Percentiles rank a stretch among this genome's conserved stretches.
Evolutionary conservation across 2,113 vertebrate species (phyloP).

Genomic region (Chelonoidis abingdonii): DNA sequence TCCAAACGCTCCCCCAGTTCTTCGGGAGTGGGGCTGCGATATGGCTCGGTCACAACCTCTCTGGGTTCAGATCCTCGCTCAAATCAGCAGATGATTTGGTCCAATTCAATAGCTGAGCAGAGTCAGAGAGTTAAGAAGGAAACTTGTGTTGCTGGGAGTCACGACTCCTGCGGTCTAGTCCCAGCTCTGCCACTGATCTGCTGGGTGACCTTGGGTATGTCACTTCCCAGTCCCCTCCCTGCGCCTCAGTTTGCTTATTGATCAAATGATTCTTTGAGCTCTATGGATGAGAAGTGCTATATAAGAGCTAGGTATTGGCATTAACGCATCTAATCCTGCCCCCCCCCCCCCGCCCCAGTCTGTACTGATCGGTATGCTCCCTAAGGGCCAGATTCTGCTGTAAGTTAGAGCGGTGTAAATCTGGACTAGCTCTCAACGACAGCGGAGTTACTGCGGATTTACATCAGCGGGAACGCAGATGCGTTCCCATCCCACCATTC

Average conservation of each 20-base stretch:
- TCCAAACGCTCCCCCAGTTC: background rate
- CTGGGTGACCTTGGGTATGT: background rate
- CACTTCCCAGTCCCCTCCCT: background rate
- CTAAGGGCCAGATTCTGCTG: background rate
- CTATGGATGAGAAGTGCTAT: background rate
- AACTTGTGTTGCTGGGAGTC: background rate
- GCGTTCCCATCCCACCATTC: background rate
- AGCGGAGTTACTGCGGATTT: too few relatives aligned
- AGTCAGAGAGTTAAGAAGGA: background rate
- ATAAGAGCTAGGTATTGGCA: background rate
- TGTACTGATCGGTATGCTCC: background rate
- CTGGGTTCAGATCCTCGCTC: background rate
- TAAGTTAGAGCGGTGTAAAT: background rate
- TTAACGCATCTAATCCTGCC: background rate
- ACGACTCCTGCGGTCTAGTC: background rate
- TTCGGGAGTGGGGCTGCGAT: background rate
- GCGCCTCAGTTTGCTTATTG: background rate
- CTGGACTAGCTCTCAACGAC: background rate
- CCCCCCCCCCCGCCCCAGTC: too few relatives aligned
- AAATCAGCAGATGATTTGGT: too few relatives aligned
- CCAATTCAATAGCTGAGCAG: background rate
- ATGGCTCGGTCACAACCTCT: rapidly evolving
- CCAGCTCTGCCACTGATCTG: background rate
- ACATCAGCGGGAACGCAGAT: background rate
- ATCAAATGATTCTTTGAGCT: background rate